A percentile compares a stretch with the other conserved stretches of the same genome.
phyloP scores from a whole-genome alignment of 2,888 invertebrate species.

The Drosophila paranaensis region DNA sequence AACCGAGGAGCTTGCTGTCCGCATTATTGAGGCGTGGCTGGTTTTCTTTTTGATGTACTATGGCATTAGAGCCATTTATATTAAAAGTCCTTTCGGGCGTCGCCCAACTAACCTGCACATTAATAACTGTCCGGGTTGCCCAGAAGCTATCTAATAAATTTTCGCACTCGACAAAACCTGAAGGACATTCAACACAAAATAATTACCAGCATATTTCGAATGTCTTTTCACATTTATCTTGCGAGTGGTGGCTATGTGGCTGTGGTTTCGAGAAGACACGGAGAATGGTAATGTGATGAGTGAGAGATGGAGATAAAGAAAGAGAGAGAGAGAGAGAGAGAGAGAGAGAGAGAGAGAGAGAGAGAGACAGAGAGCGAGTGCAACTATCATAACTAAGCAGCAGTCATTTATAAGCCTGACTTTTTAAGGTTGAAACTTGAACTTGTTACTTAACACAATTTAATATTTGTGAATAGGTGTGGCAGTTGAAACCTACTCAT shows the following conservation, averaged over 20 bases:
- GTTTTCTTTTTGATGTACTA: slow-evolving; percentile 13
- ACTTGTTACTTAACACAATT: slow-evolving; percentile 31
- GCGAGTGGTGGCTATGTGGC: neutral
- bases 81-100: slow-evolving; percentile 26
- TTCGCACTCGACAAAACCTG: slow-evolving; percentile 61
- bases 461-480: slow-evolving; percentile 29
- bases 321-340: neutral
- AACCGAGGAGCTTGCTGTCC: neutral
- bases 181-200: slow-evolving; percentile 78
- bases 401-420: slow-evolving; percentile 59
- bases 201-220: slow-evolving; percentile 80
- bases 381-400: slow-evolving; percentile 65
- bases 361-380: too few relatives aligned
- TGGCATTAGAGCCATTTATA: slow-evolving; percentile 52
- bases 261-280: neutral
- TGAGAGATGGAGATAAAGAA: too few relatives aligned
- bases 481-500: slow-evolving; percentile 33
- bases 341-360: neutral
- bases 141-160: slow-evolving; percentile 64
- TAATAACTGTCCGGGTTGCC: slow-evolving; percentile 56
- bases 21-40: slow-evolving; percentile 4
- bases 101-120: slow-evolving; percentile 65
- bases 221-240: slow-evolving; percentile 61
- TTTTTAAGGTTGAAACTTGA: slow-evolving; percentile 24
- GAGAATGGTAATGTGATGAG: neutral